phyloP scores from a whole-genome alignment of 1,140 invertebrate species.

The Ostrea denselamellosa region DNA sequence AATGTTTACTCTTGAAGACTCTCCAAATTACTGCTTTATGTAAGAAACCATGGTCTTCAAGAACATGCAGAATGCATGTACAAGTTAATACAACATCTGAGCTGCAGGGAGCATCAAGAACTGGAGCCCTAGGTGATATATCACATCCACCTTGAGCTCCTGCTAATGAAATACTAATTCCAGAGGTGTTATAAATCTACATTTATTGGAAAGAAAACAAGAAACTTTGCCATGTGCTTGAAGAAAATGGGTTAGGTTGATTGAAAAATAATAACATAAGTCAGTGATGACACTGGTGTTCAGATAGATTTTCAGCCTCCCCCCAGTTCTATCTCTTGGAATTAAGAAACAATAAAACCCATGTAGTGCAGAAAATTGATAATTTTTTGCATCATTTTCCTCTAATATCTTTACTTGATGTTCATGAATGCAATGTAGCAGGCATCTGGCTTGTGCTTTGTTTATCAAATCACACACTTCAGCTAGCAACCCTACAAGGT shows the following conservation, averaged over 20 bases:
- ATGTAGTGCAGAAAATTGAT: conserved; percentile 20
- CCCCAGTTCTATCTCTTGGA: background rate
- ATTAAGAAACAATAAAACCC: background rate
- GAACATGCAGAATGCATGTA: conserved; percentile 20
- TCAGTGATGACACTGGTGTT: background rate
- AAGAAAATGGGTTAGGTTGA: conserved; percentile 4
- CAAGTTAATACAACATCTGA: background rate
- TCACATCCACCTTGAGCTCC: background rate
- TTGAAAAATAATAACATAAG: conserved; percentile 29
- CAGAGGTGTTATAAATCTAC: conserved; percentile 26
- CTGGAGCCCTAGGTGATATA: background rate
- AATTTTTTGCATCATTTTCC: background rate
- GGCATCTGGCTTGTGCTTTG: background rate
- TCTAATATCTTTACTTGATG: conserved; percentile 3
- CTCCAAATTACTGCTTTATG: conserved; percentile 6
- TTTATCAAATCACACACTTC: conserved; percentile 27
- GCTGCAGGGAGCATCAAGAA: background rate
- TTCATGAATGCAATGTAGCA: conserved; percentile 6
- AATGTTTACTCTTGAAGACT: conserved; percentile 5
- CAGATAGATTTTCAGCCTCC: background rate
- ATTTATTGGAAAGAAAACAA: conserved; percentile 37
- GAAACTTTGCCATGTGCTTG: conserved; percentile 7
- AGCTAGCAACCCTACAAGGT: background rate
- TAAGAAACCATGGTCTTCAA: background rate
- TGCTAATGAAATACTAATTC: conserved; percentile 33